phyloP scores from a whole-genome alignment of 1,140 invertebrate genomes.

The Trialeurodes vaporariorum region DNA sequence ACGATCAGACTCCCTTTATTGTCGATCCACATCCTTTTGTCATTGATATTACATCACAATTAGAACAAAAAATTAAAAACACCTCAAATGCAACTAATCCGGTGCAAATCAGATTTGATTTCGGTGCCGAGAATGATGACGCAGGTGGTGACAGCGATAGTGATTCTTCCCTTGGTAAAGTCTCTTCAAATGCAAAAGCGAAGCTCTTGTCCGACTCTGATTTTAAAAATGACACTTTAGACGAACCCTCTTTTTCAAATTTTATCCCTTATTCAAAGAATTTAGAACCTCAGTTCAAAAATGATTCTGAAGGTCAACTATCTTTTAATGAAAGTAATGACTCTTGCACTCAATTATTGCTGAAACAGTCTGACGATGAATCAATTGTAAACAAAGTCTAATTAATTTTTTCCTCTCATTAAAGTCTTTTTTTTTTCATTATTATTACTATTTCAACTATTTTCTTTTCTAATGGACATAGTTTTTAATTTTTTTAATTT shows the following conservation, averaged over 20 bases:
- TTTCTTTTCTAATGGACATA: not conserved
- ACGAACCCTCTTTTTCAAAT: not conserved
- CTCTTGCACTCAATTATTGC: not conserved
- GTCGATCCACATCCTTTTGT: slow-evolving; percentile 1
- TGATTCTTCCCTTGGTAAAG: not conserved
- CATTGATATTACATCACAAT: not conserved
- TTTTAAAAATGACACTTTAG: not conserved
- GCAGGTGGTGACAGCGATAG: not conserved
- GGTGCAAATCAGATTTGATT: slow-evolving; percentile 24
- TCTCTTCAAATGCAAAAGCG: too few relatives aligned
- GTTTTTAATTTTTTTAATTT: not conserved
- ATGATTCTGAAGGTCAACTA: not conserved
- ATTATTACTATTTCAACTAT: not conserved
- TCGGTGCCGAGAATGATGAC: slow-evolving; percentile 4
- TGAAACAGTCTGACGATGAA: not conserved
- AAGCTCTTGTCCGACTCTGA: not conserved
- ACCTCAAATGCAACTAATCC: slow-evolving; percentile 13
- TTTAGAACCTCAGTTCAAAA: not conserved
- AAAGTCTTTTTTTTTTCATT: not conserved
- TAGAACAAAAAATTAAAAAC: not conserved
- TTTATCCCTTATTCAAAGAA: not conserved
- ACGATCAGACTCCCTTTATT: slow-evolving; percentile 1
- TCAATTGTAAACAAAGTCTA: not conserved
- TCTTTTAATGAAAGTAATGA: not conserved
- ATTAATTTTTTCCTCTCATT: not conserved